phyloP scores from a whole-genome alignment of 2,113 vertebrate species.

The Pseudorasbora parva region DNA sequence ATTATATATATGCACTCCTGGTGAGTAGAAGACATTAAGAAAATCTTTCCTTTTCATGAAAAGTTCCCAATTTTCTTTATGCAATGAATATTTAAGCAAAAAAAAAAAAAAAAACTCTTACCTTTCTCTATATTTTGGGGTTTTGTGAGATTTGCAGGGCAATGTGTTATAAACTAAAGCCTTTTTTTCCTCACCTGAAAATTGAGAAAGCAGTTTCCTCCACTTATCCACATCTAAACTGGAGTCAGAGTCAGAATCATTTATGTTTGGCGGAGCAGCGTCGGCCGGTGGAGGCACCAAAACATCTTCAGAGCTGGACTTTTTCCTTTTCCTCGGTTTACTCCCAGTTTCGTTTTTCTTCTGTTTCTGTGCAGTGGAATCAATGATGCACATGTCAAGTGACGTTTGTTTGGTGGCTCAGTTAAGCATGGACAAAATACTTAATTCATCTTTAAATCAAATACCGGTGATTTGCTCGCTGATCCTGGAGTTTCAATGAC shows the following conservation, averaged over 20 bases:
- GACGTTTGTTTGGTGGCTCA: constrained; percentile 43
- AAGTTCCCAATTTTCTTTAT: neutral
- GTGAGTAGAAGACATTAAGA: too few species aligned
- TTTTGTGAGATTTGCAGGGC: neutral
- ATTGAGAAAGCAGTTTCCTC: constrained; percentile 65
- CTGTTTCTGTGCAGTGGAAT: constrained; percentile 40
- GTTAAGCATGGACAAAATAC: neutral
- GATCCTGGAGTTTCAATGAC: neutral
- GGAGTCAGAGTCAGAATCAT: constrained; percentile 76
- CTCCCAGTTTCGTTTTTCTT: constrained; percentile 50
- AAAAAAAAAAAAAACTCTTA: too few species aligned
- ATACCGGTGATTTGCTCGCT: neutral
- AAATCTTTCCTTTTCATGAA: too few species aligned
- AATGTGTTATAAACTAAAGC: neutral
- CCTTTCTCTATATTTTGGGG: neutral
- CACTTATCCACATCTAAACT: constrained; percentile 80
- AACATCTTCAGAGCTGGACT: neutral
- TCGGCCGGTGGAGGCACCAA: neutral
- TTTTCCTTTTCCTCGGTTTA: constrained; percentile 53
- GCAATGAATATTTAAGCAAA: neutral
- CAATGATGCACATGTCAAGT: neutral
- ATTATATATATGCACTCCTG: too few species aligned
- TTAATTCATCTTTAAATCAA: neutral
- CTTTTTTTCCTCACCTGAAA: constrained; percentile 65
- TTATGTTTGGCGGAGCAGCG: constrained; percentile 21